Conservation (phyloP, 2,113 vertebrate genomes). For the Gopherus evgoodei region DNA sequence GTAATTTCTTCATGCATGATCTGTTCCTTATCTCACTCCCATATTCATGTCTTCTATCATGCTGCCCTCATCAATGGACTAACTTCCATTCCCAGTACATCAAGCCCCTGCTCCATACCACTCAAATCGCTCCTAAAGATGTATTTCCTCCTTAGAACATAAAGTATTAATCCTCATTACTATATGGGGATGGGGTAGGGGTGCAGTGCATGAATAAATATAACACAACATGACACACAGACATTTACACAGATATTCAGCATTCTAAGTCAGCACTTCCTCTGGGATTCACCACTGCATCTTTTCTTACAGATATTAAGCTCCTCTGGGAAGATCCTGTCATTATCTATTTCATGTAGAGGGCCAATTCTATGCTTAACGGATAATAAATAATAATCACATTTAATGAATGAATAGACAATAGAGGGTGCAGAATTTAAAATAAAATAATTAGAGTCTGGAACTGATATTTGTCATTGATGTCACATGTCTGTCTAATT, state of each 20-base stretch:
- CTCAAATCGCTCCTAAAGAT: neutral
- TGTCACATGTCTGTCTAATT: neutral
- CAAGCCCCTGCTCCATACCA: neutral
- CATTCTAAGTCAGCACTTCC: neutral
- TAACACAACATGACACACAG: neutral
- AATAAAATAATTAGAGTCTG: neutral
- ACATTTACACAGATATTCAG: neutral
- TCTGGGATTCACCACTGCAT: neutral
- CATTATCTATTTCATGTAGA: neutral
- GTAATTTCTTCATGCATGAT: neutral
- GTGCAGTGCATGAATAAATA: neutral
- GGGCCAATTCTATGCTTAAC: neutral
- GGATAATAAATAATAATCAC: neutral
- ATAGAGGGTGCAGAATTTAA: neutral
- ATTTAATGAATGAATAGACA: neutral
- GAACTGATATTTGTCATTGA: neutral
- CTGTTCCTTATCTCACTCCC: neutral
- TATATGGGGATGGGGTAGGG: neutral
- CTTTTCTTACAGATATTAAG: constrained; percentile 6
- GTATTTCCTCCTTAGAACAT: neutral
- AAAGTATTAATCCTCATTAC: constrained; percentile 6
- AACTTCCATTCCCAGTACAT: neutral
- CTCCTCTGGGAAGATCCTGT: neutral
- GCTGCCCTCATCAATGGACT: neutral
- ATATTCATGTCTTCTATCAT: neutral